These are phyloP conservation scores for Mastacembelus armatus DNA, from an alignment of 2,797 vertebrate genomes.

Conservation along the genomic window DNA sequence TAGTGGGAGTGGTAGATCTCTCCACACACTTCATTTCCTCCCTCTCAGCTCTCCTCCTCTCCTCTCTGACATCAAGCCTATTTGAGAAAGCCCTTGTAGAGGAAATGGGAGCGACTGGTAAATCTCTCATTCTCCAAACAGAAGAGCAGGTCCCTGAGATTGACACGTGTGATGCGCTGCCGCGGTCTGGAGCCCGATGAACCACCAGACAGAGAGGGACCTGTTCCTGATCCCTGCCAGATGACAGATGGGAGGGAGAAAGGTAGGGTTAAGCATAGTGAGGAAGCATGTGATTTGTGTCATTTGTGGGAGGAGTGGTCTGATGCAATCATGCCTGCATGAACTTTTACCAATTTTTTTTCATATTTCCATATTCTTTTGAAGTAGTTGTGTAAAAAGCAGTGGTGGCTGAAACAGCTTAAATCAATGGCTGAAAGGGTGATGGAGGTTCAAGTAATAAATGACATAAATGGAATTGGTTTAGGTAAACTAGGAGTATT, in stretches of 20 bases:
- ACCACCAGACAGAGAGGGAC: slow-evolving; percentile 85
- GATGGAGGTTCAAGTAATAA: background rate
- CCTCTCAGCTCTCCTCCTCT: slow-evolving; percentile 2
- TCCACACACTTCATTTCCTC: slow-evolving; percentile 32
- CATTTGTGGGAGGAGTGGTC: background rate
- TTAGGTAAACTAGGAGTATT: background rate
- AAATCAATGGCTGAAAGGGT: background rate
- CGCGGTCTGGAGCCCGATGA: slow-evolving; percentile 90
- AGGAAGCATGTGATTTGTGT: background rate
- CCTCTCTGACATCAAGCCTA: slow-evolving; percentile 79
- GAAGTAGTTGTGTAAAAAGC: background rate
- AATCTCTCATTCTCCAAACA: slow-evolving; percentile 97
- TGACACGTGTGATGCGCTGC: slow-evolving; percentile 98
- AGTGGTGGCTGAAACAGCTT: too few species aligned
- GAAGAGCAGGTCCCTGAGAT: slow-evolving; percentile 99
- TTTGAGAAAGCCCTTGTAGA: slow-evolving; percentile 99
- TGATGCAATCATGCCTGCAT: background rate
- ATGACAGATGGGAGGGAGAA: background rate
- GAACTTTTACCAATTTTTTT: background rate
- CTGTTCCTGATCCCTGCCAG: slow-evolving; percentile 88
- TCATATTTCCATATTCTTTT: background rate
- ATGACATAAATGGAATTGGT: too few species aligned
- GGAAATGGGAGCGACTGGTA: slow-evolving; percentile 95
- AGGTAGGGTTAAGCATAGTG: background rate
- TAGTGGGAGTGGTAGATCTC: slow-evolving; percentile 57